These are phyloP conservation scores for Cynocephalus volans DNA, from an alignment of 2,113 vertebrate species.

Conservation along the genomic window DNA sequence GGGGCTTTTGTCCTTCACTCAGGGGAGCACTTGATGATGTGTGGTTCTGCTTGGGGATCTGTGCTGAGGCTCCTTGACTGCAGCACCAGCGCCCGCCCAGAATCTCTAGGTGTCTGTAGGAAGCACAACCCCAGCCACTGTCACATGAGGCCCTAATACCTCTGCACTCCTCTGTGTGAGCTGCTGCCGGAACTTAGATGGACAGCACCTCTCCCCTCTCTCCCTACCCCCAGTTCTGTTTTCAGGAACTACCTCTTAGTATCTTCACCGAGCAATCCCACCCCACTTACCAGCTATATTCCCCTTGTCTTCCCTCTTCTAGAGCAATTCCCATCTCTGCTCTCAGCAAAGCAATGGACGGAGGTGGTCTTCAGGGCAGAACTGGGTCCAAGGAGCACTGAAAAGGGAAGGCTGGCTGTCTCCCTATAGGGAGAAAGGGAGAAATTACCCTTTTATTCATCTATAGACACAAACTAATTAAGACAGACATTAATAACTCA, in stretches of 20 bases:
- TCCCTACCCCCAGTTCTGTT: background rate
- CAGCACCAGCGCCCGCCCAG: rapidly evolving
- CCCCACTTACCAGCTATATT: background rate
- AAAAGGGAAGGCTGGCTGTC: background rate
- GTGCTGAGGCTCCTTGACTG: background rate
- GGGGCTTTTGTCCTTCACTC: background rate
- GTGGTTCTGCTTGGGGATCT: background rate
- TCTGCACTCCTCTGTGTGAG: background rate
- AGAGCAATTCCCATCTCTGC: background rate
- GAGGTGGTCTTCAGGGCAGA: background rate
- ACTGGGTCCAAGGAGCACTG: background rate
- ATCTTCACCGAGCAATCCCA: background rate
- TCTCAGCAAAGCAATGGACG: background rate
- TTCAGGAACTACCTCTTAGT: background rate
- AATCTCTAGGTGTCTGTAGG: background rate
- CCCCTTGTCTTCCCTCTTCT: background rate
- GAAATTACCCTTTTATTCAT: background rate
- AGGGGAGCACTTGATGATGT: background rate
- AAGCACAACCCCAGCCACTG: background rate
- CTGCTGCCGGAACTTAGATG: background rate
- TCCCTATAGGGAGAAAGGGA: background rate
- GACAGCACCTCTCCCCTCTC: background rate
- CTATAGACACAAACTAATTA: background rate
- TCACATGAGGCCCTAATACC: background rate
- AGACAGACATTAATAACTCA: background rate